Conservation (phyloP, 1,140 invertebrate species). For the Drosophila tani region DNA sequence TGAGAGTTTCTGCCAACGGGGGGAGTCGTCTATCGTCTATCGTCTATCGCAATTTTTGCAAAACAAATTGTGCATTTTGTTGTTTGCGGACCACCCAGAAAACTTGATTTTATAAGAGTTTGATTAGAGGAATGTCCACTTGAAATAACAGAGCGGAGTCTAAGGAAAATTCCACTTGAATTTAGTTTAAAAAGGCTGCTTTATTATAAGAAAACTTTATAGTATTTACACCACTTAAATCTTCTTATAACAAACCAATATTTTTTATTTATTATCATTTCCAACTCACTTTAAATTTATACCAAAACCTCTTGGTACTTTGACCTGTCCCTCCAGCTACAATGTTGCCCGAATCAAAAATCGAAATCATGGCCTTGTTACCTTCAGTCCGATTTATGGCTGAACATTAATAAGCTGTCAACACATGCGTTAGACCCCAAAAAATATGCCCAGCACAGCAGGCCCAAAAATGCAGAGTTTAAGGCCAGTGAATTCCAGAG, state of each 20-base stretch:
- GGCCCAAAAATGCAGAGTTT: conserved; percentile 19
- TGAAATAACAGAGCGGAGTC: background rate
- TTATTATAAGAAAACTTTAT: background rate
- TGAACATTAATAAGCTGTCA: conserved; percentile 84
- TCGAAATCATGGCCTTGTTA: conserved; percentile 16
- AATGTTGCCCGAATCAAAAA: conserved; percentile 39
- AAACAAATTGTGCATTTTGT: conserved; percentile 33
- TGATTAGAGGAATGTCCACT: background rate
- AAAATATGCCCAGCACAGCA: conserved; percentile 31
- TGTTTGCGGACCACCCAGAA: conserved; percentile 26
- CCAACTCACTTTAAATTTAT: background rate
- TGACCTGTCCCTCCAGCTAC: conserved; percentile 16
- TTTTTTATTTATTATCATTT: too few species aligned
- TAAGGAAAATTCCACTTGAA: background rate
- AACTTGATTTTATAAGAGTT: conserved; percentile 5
- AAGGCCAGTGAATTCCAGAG: conserved; percentile 28
- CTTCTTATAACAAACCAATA: background rate
- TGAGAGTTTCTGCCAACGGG: conserved; percentile 26
- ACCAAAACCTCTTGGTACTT: background rate
- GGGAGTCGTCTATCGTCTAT: background rate
- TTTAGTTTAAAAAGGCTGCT: background rate
- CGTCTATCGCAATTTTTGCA: conserved; percentile 22
- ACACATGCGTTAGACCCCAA: conserved; percentile 78
- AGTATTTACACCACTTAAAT: too few species aligned
- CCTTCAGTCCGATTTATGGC: conserved; percentile 70